Percentiles rank a stretch among this genome's conserved stretches.
These are phyloP conservation scores for Illadopsis cleaveri DNA, from an alignment of 2,113 vertebrate species.

Conservation along the genomic window DNA sequence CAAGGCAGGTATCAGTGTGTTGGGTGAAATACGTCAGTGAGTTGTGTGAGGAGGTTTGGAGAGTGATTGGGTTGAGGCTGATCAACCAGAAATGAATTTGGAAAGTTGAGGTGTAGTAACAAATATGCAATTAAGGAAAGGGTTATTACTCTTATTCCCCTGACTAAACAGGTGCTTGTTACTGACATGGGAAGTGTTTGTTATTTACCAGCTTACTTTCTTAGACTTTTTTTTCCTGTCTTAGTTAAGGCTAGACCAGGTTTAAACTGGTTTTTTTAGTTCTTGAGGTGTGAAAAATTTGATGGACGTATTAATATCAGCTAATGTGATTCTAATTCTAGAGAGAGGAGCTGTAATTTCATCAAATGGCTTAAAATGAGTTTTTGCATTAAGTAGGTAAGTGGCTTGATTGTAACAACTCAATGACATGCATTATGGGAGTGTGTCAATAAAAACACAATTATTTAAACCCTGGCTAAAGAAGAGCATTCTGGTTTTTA, in stretches of 20 bases:
- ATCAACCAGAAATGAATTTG: not conserved
- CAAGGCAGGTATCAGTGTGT: not conserved
- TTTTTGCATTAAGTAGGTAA: not conserved
- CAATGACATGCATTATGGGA: not conserved
- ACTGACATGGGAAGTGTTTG: not conserved
- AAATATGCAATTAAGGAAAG: not conserved
- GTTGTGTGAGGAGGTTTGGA: not conserved
- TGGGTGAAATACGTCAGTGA: not conserved
- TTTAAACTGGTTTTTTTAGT: not conserved
- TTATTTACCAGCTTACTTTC: not conserved
- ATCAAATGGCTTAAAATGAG: not conserved
- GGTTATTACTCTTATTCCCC: not conserved
- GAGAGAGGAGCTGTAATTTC: not conserved
- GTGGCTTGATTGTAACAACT: not conserved
- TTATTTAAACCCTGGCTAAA: not conserved
- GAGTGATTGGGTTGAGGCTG: not conserved
- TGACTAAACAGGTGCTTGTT: not conserved
- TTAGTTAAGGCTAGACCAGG: not conserved
- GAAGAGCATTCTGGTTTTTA: not conserved
- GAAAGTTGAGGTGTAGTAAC: not conserved
- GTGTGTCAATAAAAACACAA: not conserved
- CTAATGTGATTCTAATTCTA: not conserved
- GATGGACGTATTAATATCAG: not conserved
- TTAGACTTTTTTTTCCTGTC: not conserved
- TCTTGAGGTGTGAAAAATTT: not conserved